A percentile compares a stretch with the other conserved stretches of the same genome.
phyloP scores from a whole-genome alignment of 2,888 invertebrate genomes.

The Drosophila seclusa region DNA sequence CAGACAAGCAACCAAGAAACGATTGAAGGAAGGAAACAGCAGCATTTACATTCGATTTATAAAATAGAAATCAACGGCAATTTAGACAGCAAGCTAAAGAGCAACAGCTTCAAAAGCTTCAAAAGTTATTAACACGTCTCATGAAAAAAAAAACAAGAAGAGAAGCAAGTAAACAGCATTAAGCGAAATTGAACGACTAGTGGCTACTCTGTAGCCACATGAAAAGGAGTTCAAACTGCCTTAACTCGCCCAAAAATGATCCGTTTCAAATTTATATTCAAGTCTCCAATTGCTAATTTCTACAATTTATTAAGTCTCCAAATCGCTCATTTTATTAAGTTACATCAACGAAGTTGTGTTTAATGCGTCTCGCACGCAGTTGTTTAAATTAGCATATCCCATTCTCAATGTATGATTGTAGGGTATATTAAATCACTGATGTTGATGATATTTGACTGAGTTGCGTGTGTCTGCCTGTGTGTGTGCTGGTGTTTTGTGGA shows the following conservation, averaged over 20 bases:
- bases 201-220: not conserved
- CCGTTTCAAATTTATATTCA: too few relatives aligned
- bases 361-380: too few relatives aligned
- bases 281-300: too few relatives aligned
- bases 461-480: constrained; percentile 5
- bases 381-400: not conserved
- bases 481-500: constrained; percentile 26
- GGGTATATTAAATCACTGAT: constrained; percentile 38
- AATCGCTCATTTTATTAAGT: too few relatives aligned
- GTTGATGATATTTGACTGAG: constrained; percentile 57
- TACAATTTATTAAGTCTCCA: too few relatives aligned
- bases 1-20: not conserved
- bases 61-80: constrained; percentile 78
- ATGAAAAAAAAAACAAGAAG: constrained; percentile 27
- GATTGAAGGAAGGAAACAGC: constrained; percentile 6
- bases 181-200: not conserved
- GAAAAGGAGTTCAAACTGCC: not conserved
- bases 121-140: constrained; percentile 75
- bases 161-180: not conserved
- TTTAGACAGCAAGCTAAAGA: constrained; percentile 59
- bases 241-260: too few relatives aligned
- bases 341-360: too few relatives aligned
- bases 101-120: constrained; percentile 56
- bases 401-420: constrained; percentile 1
- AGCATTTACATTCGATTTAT: constrained; percentile 58